phyloP scores from a whole-genome alignment of 2,797 vertebrate genomes.

The Megalops cyprinoides region DNA sequence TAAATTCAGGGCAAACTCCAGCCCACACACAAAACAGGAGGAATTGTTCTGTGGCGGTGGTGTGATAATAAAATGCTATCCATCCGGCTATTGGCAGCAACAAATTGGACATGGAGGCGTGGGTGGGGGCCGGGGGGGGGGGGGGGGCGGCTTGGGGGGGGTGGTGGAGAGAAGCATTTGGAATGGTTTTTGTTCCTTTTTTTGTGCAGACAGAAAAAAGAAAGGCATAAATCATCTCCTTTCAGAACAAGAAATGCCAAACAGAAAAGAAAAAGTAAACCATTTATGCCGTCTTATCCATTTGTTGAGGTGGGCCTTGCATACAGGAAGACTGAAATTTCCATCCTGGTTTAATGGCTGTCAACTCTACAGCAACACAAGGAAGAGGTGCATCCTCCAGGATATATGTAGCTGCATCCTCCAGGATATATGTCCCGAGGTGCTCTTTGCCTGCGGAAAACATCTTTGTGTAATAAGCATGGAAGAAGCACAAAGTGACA shows the following conservation, averaged over 20 bases:
- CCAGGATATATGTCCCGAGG: not conserved
- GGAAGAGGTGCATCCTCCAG: not conserved
- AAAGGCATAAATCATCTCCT: conserved; percentile 38
- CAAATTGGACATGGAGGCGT: conserved; percentile 49
- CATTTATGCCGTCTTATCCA: conserved; percentile 52
- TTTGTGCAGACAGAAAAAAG: conserved; percentile 34
- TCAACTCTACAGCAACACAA: conserved; percentile 22
- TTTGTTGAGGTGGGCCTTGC: conserved; percentile 46
- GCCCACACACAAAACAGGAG: conserved; percentile 34
- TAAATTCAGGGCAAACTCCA: conserved; percentile 54
- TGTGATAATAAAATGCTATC: conserved; percentile 53
- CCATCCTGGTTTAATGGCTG: conserved; percentile 38
- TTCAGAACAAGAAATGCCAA: conserved; percentile 47
- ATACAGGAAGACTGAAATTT: conserved; percentile 53
- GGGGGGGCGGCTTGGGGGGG: not conserved
- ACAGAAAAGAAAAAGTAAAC: conserved; percentile 46
- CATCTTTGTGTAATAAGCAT: too few relatives aligned
- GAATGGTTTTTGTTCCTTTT: conserved; percentile 10
- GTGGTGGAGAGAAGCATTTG: not conserved
- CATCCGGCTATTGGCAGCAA: conserved; percentile 52
- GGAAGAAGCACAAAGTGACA: not conserved
- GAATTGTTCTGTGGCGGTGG: conserved; percentile 54
- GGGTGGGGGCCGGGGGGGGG: too few relatives aligned
- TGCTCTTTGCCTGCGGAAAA: not conserved
- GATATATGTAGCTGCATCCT: not conserved